phyloP scores from a whole-genome alignment of 2,797 vertebrate species.

The Phataginus tricuspis region DNA sequence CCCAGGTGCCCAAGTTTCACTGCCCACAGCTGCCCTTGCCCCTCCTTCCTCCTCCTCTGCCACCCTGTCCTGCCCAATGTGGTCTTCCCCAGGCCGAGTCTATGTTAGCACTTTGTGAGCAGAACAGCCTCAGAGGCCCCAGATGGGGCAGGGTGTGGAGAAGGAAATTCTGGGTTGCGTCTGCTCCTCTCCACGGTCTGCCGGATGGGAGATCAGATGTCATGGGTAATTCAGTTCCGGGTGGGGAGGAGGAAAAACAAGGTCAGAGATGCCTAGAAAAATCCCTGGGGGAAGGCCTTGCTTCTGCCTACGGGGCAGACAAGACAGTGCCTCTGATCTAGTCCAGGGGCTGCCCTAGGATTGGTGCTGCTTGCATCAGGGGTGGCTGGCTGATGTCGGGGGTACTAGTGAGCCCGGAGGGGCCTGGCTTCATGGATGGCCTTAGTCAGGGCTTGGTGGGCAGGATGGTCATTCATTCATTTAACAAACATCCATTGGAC shows the following conservation, averaged over 20 bases:
- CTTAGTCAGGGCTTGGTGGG: neutral
- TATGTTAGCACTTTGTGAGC: neutral
- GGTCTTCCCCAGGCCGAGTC: neutral
- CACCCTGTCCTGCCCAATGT: no score
- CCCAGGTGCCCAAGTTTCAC: neutral
- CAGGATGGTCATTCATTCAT: neutral
- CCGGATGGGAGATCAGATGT: neutral
- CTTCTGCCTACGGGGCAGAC: neutral
- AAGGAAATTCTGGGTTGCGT: neutral
- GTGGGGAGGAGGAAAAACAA: neutral
- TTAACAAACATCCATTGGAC: neutral
- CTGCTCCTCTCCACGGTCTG: neutral
- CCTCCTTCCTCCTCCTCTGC: accelerated
- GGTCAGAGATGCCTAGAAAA: neutral
- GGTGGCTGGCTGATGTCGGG: neutral
- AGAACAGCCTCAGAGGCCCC: neutral
- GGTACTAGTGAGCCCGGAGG: neutral
- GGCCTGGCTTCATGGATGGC: no score
- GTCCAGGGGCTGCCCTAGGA: no score
- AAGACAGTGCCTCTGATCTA: neutral
- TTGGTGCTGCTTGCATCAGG: neutral
- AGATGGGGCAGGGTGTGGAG: accelerated
- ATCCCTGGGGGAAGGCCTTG: neutral
- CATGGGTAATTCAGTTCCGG: neutral
- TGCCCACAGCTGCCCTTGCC: neutral